Evolutionary conservation across 2,888 invertebrate genomes (phyloP), one percentile per base, ranked within the genome.

Genomic region (Hermaeophaga mercurialis): DNA sequence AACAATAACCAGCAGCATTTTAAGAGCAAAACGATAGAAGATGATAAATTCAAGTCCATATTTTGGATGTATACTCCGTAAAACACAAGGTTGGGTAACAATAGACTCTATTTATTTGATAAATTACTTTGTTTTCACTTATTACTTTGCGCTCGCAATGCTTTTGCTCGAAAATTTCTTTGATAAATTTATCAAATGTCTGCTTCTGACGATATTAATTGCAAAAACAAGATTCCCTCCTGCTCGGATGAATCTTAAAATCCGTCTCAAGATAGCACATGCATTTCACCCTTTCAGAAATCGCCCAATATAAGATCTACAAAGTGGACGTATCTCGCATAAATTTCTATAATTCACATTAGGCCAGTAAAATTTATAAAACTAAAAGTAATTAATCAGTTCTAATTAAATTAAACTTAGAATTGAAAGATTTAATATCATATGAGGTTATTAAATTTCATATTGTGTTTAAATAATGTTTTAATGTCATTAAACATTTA

Each of bases 31-130:
- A 71, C 69, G 70, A 72, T 73, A 73, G 71, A 75, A 75, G 73
- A 76, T 76, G 76, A 76, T 75, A 72, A 75, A 76, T 76, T 74
- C 69, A 64, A 68, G 70, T 72, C 75, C 73, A 74, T 75, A 75
- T 75, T 76, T 75, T 72, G 73, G 69, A 71, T 72, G 71, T 70
- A 63, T 66, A 66, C 69, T 68, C 65, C 69, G 69, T 69, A 70
- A 72, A 72, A 70, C 67, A 69, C 68, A 71, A 72, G 71, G 71
- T 69, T 65, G 63, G 67, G 68, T 65, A 73, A 77, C 77, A 77
- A 77, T 76, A 73, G 73, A 70, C 72, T 72, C 74, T 75, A 76
- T 76, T 76, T 76, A 73, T 75, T 75, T 77, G 77, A 77, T 77
- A 77, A 77, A 77, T 77, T 76, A 73, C 73, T 66, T 65, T 69